Evolutionary conservation across 23 tunicate genomes (phyloP).

Genomic region (Oikopleura albicans): DNA sequence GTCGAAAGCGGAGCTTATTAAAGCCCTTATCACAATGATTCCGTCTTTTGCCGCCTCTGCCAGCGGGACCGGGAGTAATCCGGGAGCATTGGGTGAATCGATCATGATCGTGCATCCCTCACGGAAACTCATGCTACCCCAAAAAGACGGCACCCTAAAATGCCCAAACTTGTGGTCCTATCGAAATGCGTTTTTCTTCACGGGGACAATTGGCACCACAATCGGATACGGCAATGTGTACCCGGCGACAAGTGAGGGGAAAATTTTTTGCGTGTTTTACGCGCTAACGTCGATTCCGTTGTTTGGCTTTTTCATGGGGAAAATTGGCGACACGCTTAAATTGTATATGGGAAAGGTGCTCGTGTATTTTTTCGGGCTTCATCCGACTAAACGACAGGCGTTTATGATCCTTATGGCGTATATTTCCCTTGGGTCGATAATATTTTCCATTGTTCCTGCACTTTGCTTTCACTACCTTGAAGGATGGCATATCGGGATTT

Average conservation of each 20-base stretch:
- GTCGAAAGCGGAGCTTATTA: not conserved
- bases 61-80: not conserved
- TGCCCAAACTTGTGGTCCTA: not conserved
- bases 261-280: slow-evolving; percentile 1
- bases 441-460: not conserved
- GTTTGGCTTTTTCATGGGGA: slow-evolving; percentile 9
- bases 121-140: not conserved
- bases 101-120: not conserved
- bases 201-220: slow-evolving; percentile 15
- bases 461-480: not conserved
- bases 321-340: slow-evolving; percentile 13
- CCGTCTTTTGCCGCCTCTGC: not conserved
- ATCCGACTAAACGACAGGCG: not conserved
- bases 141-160: not conserved
- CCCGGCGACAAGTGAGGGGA: not conserved
- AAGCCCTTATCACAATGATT: not conserved
- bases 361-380: not conserved
- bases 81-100: not conserved
- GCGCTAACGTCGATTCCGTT: slow-evolving; percentile 11
- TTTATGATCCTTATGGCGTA: not conserved
- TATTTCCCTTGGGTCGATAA: not conserved
- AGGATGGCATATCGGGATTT: no score
- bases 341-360: not conserved
- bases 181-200: slow-evolving; percentile 6
- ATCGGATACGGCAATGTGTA: slow-evolving; percentile 9